A percentile compares a stretch with the other conserved stretches of the same genome.
Evolutionary conservation across 2,797 vertebrate species (phyloP).

Genomic region (Amblyraja radiata): DNA sequence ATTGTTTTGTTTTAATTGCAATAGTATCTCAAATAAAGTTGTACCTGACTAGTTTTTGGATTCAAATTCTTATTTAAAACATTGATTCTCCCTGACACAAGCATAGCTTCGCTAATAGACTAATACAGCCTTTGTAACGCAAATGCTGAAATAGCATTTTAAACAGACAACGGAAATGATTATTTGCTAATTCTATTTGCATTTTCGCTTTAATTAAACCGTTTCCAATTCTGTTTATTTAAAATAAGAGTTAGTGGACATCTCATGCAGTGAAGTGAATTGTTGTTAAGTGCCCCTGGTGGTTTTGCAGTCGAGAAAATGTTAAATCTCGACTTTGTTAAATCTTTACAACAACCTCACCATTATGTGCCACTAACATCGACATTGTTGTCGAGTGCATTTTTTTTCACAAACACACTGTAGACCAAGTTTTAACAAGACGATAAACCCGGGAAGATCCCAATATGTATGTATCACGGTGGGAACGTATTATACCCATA

Average conservation of each 20-base stretch:
- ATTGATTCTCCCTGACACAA: neutral
- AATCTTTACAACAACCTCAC: slow-evolving; percentile 25
- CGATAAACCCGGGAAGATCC: neutral
- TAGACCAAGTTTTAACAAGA: neutral
- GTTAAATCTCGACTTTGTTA: slow-evolving; percentile 27
- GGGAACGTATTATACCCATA: neutral
- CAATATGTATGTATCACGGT: neutral
- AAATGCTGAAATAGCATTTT: slow-evolving; percentile 12
- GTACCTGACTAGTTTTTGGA: too few relatives aligned
- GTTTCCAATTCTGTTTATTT: slow-evolving; percentile 35
- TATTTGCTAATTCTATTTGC: slow-evolving; percentile 29
- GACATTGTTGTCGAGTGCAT: neutral
- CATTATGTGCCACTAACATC: neutral
- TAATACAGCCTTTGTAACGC: neutral
- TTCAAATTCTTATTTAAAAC: neutral
- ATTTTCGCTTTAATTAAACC: slow-evolving; percentile 32
- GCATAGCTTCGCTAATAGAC: too few relatives aligned
- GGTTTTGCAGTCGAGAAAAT: slow-evolving; percentile 34
- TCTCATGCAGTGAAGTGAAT: slow-evolving; percentile 34
- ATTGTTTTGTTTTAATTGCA: neutral
- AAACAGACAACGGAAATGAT: slow-evolving; percentile 11
- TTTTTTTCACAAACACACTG: neutral
- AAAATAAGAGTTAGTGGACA: slow-evolving; percentile 16
- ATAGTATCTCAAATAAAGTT: neutral
- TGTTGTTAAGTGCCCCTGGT: slow-evolving; percentile 36